phyloP scores from a whole-genome alignment of 2,888 invertebrate genomes.

The Bibio marci region DNA sequence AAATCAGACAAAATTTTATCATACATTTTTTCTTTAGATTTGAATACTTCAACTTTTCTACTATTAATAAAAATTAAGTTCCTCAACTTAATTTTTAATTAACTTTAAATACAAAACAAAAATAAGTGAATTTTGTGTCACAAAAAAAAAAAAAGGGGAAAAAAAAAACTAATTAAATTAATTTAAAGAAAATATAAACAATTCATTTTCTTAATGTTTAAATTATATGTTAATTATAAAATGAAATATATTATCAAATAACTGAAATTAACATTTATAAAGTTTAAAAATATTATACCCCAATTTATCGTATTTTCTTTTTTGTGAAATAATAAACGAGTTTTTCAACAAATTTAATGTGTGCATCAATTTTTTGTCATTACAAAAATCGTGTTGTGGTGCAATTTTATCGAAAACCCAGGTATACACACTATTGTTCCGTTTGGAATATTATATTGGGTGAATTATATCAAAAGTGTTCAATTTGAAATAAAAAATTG shows the following conservation, averaged over 20 bases:
- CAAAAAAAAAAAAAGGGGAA: too few species aligned
- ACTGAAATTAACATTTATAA: background rate
- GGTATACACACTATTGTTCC: constrained; percentile 13
- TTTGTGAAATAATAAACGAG: background rate
- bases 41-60: too few species aligned
- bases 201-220: constrained; percentile 3
- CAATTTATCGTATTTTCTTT: background rate
- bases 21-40: too few species aligned
- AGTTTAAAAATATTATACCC: background rate
- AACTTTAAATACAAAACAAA: too few species aligned
- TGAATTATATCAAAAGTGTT: constrained; percentile 9
- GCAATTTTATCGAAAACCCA: constrained; percentile 12
- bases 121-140: too few species aligned
- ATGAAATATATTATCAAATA: constrained; percentile 6
- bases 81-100: too few species aligned
- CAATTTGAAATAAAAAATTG: constrained; percentile 8
- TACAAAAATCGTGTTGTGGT: constrained; percentile 10
- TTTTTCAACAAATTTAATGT: constrained; percentile 9
- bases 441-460: constrained; percentile 13
- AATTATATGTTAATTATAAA: constrained; percentile 4
- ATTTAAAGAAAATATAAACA: too few species aligned
- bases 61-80: too few species aligned
- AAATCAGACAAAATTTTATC: too few species aligned
- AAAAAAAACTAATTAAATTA: too few species aligned
- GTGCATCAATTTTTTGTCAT: constrained; percentile 9